Base-by-base conservation (phyloP, 1,140 invertebrate species). In the Maniola jurtina region DNA sequence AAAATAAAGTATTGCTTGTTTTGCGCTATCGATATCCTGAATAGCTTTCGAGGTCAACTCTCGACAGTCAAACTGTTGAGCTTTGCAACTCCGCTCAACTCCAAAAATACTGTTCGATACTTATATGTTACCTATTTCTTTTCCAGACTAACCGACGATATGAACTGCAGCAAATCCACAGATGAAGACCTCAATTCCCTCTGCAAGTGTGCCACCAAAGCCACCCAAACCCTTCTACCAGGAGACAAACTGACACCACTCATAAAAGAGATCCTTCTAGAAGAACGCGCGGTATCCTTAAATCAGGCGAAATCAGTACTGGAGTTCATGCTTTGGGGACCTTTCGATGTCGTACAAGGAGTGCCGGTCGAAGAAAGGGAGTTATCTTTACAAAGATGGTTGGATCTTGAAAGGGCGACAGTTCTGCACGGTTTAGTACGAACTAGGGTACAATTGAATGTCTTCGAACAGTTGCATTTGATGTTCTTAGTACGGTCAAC, bases 261-360 rank as follows among this genome's bases (percentile, higher is more conserved):
- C 2, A 87, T 96, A n/a, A 93, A 92, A 70, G 93, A 95, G 73
- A 84, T 96, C 9, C 81, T 96, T 14, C 91, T 92, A 69, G 93
- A 95, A 77, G 95, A 96, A 79, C 92, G 94, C 33, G 94, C 95
- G 0, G 93, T 95, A 35, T 95, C 95, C 2, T 79, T 97, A 33
- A 93, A 92, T 45, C 92, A 93, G 81, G 93, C 94, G 0, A 97
- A 97, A 84, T 94, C 95, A 0, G 92, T 97, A 0, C 81, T 97
- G 34, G 96, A 97, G 79, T 96, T 96, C 75, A 95, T 95, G 66
- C 87, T 98, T 2, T 98, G 96, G 96, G 96, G 96, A 4, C 96
- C 96, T 0, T 93, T 95, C 10, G 95, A 96, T 76, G 93, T 95
- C 0, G 93, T 93, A 0, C 89, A 95, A 10, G 93, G 93, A 0